Percentiles rank a stretch among this genome's conserved stretches.
Conservation (phyloP, 2,888 invertebrate genomes). For the Oegoconia quadripuncta region DNA sequence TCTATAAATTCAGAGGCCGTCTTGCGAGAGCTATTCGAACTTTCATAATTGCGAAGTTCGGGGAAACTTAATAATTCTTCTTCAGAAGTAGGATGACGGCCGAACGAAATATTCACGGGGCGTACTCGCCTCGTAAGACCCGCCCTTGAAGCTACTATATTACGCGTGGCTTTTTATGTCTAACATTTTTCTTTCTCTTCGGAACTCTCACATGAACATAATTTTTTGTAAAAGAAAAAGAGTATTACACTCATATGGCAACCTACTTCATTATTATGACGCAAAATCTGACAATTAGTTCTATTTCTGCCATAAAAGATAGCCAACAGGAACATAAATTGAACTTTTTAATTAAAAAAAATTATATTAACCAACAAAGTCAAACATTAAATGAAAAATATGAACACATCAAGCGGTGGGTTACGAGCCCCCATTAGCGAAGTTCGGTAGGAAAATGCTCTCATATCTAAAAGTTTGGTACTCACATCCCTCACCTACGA, state of each 20-base stretch:
- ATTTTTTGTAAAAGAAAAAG: not conserved
- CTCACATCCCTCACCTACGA: slow-evolving; percentile 49
- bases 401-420: slow-evolving; percentile 2
- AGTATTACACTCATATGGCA: not conserved
- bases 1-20: slow-evolving; percentile 77
- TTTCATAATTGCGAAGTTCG: slow-evolving; percentile 79
- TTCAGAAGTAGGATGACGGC: slow-evolving; percentile 75
- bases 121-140: slow-evolving; percentile 59
- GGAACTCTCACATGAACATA: slow-evolving; percentile 30
- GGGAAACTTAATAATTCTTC: slow-evolving; percentile 78
- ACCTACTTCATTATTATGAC: not conserved
- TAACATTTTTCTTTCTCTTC: slow-evolving; percentile 48
- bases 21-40: slow-evolving; percentile 77
- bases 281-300: not conserved
- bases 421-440: slow-evolving; percentile 26
- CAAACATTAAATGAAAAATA: slow-evolving; percentile 5
- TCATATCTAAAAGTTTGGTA: slow-evolving; percentile 38
- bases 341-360: not conserved
- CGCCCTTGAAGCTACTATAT: slow-evolving; percentile 60
- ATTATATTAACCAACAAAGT: not conserved
- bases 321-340: not conserved
- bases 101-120: slow-evolving; percentile 74
- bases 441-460: slow-evolving; percentile 35
- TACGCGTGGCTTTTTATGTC: slow-evolving; percentile 58
- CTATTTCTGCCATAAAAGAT: not conserved